These are phyloP conservation scores for Gallinago solitaria DNA, from an alignment of 2,797 vertebrate genomes.

Conservation along the genomic window DNA sequence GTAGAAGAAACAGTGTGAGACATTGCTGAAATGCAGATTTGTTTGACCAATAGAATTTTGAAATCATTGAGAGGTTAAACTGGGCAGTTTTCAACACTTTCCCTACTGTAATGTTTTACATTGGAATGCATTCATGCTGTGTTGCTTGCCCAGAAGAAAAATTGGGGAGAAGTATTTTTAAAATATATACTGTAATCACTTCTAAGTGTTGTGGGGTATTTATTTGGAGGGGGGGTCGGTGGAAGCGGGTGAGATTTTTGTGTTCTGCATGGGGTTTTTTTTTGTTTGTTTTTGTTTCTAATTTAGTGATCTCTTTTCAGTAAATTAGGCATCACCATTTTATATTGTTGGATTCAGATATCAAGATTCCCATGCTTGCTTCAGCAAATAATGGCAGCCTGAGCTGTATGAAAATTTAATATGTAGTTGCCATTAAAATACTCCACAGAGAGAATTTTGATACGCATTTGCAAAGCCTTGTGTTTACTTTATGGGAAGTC, in stretches of 20 bases:
- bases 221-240: not conserved
- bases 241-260: rapidly evolving
- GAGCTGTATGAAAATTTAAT: not conserved
- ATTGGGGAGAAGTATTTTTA: not conserved
- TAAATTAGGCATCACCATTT: not conserved
- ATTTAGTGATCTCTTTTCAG: not conserved
- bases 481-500: not conserved
- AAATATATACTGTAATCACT: not conserved
- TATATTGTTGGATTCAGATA: not conserved
- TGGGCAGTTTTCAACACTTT: not conserved
- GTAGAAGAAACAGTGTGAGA: not conserved
- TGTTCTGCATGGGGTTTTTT: not conserved
- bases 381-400: not conserved
- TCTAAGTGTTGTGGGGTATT: not conserved
- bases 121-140: not conserved
- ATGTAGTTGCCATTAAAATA: not conserved
- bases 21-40: not conserved
- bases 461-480: not conserved
- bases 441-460: not conserved
- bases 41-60: not conserved
- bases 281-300: too few species aligned
- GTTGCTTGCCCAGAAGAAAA: not conserved
- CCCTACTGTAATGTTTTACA: not conserved
- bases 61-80: not conserved
- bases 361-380: not conserved